Evolutionary conservation across 2,888 invertebrate species (phyloP), one percentile per base, ranked within the genome.

Genomic region (Trichopria drosophilae): DNA sequence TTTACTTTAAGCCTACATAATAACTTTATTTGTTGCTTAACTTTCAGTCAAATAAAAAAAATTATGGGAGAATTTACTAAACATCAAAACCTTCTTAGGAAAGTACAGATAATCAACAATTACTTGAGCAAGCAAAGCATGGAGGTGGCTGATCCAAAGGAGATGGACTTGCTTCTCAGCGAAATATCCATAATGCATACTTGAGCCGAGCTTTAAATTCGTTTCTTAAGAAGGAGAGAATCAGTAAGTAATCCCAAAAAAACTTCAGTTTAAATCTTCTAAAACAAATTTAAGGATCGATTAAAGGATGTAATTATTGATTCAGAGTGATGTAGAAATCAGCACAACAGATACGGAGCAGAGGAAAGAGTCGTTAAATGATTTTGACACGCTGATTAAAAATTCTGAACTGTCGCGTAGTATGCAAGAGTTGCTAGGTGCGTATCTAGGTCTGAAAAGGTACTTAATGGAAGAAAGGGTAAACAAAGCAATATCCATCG

Each of bases 381-480:
- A 80, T 60, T 76, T 87, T 24, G 87, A 90, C 57, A 77, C 80
- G 39, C 78, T 88, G 43, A 80, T 93, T 15, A 81, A 82, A 22
- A 83, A 85, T 51, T 88, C 90, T 54, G 86, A 84, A 65, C 77
- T 88, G 55, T 88, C 84, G 59, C 82, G 86, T 19, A 84, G 84
- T 34, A 88, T 90, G 77, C 92, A 92, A 68, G 90, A 90, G 63
- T 71, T 92, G 18, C 80, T 98, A 1, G 90, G 92, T 26, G 85
- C 88, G 54, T 99, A 99, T 77, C 83, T 98, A 43, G 82, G 88
- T 15, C 80, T 98, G 62, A 98, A 99, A 75, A 88, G 93, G 69
- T 97, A 90, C 75, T 98, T 94, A 74, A 86, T 98, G 82, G 89
- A 92, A 61, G 95, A 97, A 76, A 96, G 93, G 67, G 89, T 97